Base-by-base conservation (phyloP, 2,113 vertebrate genomes). In the Aix galericulata region DNA sequence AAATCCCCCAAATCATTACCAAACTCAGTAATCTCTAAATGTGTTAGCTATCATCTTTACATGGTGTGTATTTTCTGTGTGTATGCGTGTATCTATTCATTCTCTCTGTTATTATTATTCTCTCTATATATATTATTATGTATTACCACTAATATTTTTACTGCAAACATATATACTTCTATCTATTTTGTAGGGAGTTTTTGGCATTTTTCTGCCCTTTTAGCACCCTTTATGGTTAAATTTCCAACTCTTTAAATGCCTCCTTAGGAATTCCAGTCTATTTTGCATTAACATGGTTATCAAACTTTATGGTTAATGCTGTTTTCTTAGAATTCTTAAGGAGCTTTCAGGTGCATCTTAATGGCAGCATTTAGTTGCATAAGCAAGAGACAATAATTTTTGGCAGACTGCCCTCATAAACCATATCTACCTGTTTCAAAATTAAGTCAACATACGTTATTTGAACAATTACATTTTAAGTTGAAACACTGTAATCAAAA, bases 1-100 rank as follows among this genome's bases (percentile, higher is more conserved):
- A 26, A 18, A 23, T 36, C 22, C 1, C 8, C 1, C 4, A 64
- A 32, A 66, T 36, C 10, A n/a, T 48, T 53, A 13, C 7, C 6
- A 62, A 34, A 62, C 3, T 81, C 38, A 46, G 21, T 56, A 10
- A 64, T 52, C 6, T 77, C 21, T 26, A 44, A 40, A 2, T 16
- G 42, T 8, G 4, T 17, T 77, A 44, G 5, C 5, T 7, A 26
- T 38, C 29, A 56, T 4, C 14, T 69, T 71, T 46, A 34, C 14
- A 22, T 16, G 1, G 26, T 5, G 1, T 46, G 3, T 64, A 22
- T 5, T 62, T 1, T 25, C 7, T 32, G 5, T 34, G 48, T 62
- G 9, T 9, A 72, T 29, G 8, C 59, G 44, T 68, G 3, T 29
- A 21, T 68, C 7, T 72, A 12, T 27, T 38, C 34, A 62, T 46